phyloP scores from a whole-genome alignment of 2,888 invertebrate genomes.

The Caenorhabditis doughertyi region DNA sequence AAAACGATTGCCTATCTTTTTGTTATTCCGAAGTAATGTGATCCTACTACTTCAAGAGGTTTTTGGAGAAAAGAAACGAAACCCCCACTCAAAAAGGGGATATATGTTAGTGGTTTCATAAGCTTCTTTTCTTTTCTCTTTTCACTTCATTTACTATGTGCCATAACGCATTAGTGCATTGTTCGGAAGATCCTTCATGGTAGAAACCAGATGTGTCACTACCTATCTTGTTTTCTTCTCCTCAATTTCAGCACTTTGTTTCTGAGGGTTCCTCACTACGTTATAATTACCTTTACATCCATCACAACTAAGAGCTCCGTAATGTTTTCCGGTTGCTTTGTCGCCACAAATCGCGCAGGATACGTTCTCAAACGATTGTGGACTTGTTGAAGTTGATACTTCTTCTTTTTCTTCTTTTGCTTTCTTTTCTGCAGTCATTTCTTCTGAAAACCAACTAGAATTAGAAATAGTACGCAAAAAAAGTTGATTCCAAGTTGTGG shows the following conservation, averaged over 20 bases:
- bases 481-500: no score
- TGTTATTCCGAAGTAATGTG: slow-evolving; percentile 46
- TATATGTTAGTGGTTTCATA: slow-evolving; percentile 16
- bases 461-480: no score
- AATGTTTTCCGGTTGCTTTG: slow-evolving; percentile 81
- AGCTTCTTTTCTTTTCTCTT: slow-evolving; percentile 7
- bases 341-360: slow-evolving; percentile 79
- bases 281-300: slow-evolving; percentile 78
- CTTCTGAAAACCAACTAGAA: slow-evolving; percentile 1
- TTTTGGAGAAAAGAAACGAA: slow-evolving; percentile 37
- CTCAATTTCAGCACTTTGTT: neutral
- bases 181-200: slow-evolving; percentile 32
- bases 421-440: slow-evolving; percentile 39
- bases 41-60: slow-evolving; percentile 23
- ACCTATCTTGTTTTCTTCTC: slow-evolving; percentile 5
- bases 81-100: slow-evolving; percentile 15
- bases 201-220: slow-evolving; percentile 37
- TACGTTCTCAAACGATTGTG: slow-evolving; percentile 57
- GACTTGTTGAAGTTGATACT: slow-evolving; percentile 33
- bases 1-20: slow-evolving; percentile 17
- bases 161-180: slow-evolving; percentile 60
- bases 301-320: slow-evolving; percentile 80
- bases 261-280: neutral
- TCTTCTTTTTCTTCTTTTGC: slow-evolving; percentile 38
- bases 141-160: slow-evolving; percentile 58